Conservation (phyloP, 2,113 vertebrate genomes). For the Thymallus thymallus region DNA sequence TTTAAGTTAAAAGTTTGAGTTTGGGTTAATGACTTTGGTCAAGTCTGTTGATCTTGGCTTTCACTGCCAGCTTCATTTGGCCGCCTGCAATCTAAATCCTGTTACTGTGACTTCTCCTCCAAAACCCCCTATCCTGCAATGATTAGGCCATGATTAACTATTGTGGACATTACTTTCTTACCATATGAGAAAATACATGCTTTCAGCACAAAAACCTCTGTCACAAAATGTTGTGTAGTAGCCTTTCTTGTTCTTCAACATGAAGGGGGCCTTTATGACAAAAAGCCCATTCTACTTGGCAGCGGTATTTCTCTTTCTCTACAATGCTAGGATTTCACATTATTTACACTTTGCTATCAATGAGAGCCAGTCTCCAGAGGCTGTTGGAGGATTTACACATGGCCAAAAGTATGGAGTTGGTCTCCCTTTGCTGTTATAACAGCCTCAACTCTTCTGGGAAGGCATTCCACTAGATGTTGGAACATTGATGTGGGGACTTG, state of each 20-base stretch:
- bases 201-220: slow-evolving; percentile 9
- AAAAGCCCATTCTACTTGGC: not conserved
- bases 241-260: not conserved
- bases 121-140: slow-evolving; percentile 7
- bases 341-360: slow-evolving; percentile 33
- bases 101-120: slow-evolving; percentile 18
- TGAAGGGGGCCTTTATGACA: slow-evolving; percentile 2
- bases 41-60: slow-evolving; percentile 28
- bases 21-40: not conserved
- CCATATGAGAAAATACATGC: not conserved
- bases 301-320: slow-evolving; percentile 15
- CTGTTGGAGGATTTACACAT: slow-evolving; percentile 33
- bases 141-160: not conserved
- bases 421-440: too few species aligned
- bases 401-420: too few species aligned
- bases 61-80: slow-evolving; percentile 9
- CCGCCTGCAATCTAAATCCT: slow-evolving; percentile 4
- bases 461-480: too few species aligned
- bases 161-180: not conserved
- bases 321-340: slow-evolving; percentile 19
- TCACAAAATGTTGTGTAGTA: not conserved
- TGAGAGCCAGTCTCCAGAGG: slow-evolving; percentile 14
- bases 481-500: too few species aligned
- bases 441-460: too few species aligned
- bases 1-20: slow-evolving; percentile 12